Conservation (phyloP, 2,888 invertebrate genomes). For the Orchesella flavescens region DNA sequence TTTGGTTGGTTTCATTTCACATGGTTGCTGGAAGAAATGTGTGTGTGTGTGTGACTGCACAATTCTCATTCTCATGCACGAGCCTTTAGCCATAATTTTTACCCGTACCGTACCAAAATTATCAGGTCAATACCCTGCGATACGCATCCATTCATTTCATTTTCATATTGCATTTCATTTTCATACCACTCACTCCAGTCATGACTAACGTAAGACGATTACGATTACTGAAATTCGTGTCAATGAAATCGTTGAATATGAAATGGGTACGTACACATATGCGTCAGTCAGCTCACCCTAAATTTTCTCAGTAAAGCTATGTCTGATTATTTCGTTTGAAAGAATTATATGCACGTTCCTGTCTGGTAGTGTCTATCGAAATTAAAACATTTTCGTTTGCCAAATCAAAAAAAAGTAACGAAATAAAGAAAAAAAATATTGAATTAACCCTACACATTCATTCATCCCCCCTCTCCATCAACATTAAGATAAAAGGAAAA, state of each 20-base stretch:
- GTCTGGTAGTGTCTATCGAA: slow-evolving; percentile 2
- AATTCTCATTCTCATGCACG: not conserved
- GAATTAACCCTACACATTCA: slow-evolving; percentile 39
- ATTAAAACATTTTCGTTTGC: slow-evolving; percentile 39
- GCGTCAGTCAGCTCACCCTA: too few species aligned
- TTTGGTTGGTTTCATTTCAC: too few species aligned
- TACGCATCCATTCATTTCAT: slow-evolving; percentile 32
- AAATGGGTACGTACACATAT: too few species aligned
- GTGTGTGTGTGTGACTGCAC: too few species aligned
- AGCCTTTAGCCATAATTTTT: not conserved
- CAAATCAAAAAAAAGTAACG: slow-evolving; percentile 16
- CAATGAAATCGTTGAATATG: too few species aligned
- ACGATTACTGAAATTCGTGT: too few species aligned
- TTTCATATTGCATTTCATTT: not conserved
- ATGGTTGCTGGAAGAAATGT: slow-evolving; percentile 14
- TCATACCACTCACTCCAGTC: not conserved
- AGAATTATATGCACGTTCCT: not conserved
- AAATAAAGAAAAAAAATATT: slow-evolving; percentile 45
- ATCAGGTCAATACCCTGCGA: slow-evolving; percentile 51
- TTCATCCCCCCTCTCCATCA: not conserved
- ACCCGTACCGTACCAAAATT: not conserved
- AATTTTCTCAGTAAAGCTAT: too few species aligned
- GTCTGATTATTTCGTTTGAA: not conserved
- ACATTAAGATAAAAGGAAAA: too few species aligned
- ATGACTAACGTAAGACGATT: not conserved